Evolutionary conservation across 2,888 invertebrate species (phyloP).

Genomic region (Doris montereyensis): DNA sequence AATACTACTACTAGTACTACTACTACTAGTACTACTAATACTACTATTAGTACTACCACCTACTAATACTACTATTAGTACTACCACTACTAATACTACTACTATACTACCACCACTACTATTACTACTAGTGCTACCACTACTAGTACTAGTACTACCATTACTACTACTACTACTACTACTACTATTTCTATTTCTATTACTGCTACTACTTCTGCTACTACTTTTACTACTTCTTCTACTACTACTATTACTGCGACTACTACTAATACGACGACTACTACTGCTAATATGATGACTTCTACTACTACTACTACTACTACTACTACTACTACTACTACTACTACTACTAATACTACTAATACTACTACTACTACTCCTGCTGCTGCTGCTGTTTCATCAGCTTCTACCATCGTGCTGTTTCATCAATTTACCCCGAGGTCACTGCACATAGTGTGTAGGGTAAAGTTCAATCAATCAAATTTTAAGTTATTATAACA

Average conservation of each 20-base stretch:
- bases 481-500: too few relatives aligned
- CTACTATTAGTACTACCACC: too few relatives aligned
- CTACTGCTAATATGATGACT: not conserved
- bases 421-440: too few relatives aligned
- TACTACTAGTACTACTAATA: too few relatives aligned
- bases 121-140: too few relatives aligned
- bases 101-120: too few relatives aligned
- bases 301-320: constrained; percentile 2
- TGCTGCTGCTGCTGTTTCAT: not conserved
- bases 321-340: constrained; percentile 21
- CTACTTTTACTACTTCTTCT: not conserved
- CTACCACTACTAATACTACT: too few relatives aligned
- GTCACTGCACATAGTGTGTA: too few relatives aligned
- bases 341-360: constrained; percentile 13
- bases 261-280: not conserved
- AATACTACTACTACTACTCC: not conserved
- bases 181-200: not conserved
- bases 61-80: too few relatives aligned
- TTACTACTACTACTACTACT: not conserved
- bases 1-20: too few relatives aligned
- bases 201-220: not conserved
- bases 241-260: not conserved
- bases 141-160: too few relatives aligned
- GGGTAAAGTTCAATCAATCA: too few relatives aligned
- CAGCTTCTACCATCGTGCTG: not conserved